phyloP scores from a whole-genome alignment of 92 coral and sea anemone species.

The Heteractis magnifica region DNA sequence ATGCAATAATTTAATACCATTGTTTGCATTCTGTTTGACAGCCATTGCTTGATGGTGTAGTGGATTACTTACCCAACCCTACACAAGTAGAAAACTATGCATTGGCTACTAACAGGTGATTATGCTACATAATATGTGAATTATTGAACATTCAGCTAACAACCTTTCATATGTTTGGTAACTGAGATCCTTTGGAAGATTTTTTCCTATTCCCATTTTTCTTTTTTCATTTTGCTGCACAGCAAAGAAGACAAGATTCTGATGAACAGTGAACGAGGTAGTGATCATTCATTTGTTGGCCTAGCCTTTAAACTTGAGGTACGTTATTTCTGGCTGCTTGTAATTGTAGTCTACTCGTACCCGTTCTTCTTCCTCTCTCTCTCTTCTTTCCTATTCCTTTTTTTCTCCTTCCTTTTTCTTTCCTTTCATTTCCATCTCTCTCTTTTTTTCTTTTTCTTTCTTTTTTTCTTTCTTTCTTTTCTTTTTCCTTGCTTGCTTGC shows the following conservation, averaged over 20 bases:
- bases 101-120: constrained; percentile 63
- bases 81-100: constrained; percentile 83
- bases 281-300: constrained; percentile 83
- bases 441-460: no score
- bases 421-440: no score
- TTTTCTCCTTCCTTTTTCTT: no score
- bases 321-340: constrained; percentile 10
- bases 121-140: neutral
- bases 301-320: constrained; percentile 99
- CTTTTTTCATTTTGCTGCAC: neutral
- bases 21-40: constrained; percentile 1
- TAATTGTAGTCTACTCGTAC: no score
- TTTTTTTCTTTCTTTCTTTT: no score
- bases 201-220: neutral
- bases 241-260: constrained; percentile 73
- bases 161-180: no score
- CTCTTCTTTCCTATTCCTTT: no score
- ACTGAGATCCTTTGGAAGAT: neutral
- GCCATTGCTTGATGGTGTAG: constrained; percentile 88
- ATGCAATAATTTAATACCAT: neutral
- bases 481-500: no score
- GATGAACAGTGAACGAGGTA: constrained; percentile 60
- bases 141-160: no score
- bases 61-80: constrained; percentile 89
- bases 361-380: no score